phyloP scores from a whole-genome alignment of 92 coral and sea anemone genomes.

The Umimayanthus kanabou region DNA sequence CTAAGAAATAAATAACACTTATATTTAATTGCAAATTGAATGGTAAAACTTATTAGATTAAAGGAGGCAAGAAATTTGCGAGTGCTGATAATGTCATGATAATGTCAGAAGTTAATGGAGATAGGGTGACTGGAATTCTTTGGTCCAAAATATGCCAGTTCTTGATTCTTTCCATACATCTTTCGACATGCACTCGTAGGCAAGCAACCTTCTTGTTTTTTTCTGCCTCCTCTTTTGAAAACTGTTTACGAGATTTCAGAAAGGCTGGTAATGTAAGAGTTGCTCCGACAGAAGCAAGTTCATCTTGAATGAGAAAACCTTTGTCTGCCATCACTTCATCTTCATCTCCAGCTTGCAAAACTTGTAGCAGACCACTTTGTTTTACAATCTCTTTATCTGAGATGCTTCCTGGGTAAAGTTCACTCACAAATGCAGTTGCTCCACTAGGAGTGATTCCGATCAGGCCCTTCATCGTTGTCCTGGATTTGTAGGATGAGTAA shows the following conservation, averaged over 20 bases:
- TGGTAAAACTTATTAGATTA: too few relatives aligned
- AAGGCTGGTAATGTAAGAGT: constrained; percentile 33
- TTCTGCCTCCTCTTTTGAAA: constrained; percentile 38
- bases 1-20: too few relatives aligned
- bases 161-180: constrained; percentile 45
- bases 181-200: constrained; percentile 35
- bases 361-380: constrained; percentile 50
- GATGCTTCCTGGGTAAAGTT: constrained; percentile 53
- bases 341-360: constrained; percentile 20
- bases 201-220: constrained; percentile 39
- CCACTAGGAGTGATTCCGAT: constrained; percentile 68
- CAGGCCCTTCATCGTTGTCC: constrained; percentile 64
- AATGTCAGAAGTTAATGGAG: constrained; percentile 36
- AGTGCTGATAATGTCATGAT: not conserved
- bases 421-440: constrained; percentile 52
- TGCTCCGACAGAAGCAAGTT: constrained; percentile 35
- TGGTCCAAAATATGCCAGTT: constrained; percentile 35
- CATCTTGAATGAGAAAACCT: constrained; percentile 2
- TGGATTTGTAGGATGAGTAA: constrained; percentile 61
- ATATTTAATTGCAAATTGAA: too few relatives aligned
- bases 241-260: constrained; percentile 24
- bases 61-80: too few relatives aligned
- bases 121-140: constrained; percentile 36
- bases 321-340: constrained; percentile 46
- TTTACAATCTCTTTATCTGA: constrained; percentile 58